phyloP scores from a whole-genome alignment of 2,888 invertebrate species.

The Dusona sp. region DNA sequence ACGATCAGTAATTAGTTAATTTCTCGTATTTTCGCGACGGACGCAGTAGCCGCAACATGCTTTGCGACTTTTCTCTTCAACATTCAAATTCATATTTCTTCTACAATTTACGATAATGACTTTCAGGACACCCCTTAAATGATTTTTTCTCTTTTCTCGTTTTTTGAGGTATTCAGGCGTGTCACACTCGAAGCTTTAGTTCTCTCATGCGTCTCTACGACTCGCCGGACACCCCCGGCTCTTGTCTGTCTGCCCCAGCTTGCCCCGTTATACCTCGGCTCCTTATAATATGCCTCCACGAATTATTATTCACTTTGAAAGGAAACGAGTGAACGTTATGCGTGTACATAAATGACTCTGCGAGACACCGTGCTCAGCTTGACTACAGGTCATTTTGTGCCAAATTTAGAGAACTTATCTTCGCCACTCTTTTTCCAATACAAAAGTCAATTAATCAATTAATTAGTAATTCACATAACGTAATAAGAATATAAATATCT shows the following conservation, averaged over 20 bases:
- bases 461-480: neutral
- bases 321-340: slow-evolving; percentile 56
- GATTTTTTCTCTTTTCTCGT: slow-evolving; percentile 13
- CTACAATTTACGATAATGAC: neutral
- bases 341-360: slow-evolving; percentile 44
- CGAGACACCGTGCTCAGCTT: slow-evolving; percentile 18
- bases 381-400: slow-evolving; percentile 8
- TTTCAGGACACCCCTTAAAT: neutral
- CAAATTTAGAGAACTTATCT: neutral
- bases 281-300: slow-evolving; percentile 51
- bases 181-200: slow-evolving; percentile 63
- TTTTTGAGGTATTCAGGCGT: slow-evolving; percentile 63
- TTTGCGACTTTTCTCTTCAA: neutral
- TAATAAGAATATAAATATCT: neutral
- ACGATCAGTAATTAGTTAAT: neutral
- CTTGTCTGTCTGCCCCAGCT: slow-evolving; percentile 48
- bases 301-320: slow-evolving; percentile 72
- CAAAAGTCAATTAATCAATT: neutral
- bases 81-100: neutral
- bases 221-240: slow-evolving; percentile 58
- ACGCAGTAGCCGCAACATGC: neutral
- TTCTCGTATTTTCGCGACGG: neutral
- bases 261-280: slow-evolving; percentile 45
- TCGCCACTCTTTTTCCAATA: neutral
- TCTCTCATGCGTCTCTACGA: slow-evolving; percentile 67